Percentiles rank a stretch among this genome's conserved stretches.
Conservation (phyloP, 2,797 vertebrate genomes). For the Dendrocincla tyrannina region DNA sequence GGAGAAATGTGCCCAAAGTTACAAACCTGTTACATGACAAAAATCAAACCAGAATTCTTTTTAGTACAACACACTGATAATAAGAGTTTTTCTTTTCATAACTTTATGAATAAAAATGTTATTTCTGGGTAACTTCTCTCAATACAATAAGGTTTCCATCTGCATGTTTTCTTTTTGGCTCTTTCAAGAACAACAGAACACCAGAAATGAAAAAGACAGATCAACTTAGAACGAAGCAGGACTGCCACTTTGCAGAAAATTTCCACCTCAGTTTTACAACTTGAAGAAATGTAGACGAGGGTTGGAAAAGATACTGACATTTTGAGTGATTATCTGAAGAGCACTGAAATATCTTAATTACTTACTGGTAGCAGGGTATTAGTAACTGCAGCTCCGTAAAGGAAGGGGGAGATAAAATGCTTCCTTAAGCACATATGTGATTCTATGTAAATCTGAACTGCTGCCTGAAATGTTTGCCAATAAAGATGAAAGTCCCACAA, state of each 20-base stretch:
- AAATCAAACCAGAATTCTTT: not conserved
- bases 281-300: constrained; percentile 1
- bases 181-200: not conserved
- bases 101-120: not conserved
- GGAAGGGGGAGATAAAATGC: constrained; percentile 63
- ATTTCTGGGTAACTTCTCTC: not conserved
- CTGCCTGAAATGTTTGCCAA: constrained; percentile 81
- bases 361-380: constrained; percentile 32
- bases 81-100: not conserved
- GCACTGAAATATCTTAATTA: constrained; percentile 17
- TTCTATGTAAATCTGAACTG: constrained; percentile 77
- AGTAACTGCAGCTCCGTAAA: constrained; percentile 55
- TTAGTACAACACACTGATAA: not conserved
- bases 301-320: constrained; percentile 25
- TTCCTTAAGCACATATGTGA: constrained; percentile 80
- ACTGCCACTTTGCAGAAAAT: not conserved
- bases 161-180: not conserved
- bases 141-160: not conserved
- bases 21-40: not conserved
- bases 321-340: constrained; percentile 39
- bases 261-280: not conserved
- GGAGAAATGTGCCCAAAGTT: not conserved
- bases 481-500: constrained; percentile 76
- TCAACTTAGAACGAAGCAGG: not conserved
- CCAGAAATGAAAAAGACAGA: not conserved